These are phyloP conservation scores for Cliona cf. orientalis DNA, from an alignment of 37 sponge, comb jelly and placozoan species.

Conservation along the genomic window DNA sequence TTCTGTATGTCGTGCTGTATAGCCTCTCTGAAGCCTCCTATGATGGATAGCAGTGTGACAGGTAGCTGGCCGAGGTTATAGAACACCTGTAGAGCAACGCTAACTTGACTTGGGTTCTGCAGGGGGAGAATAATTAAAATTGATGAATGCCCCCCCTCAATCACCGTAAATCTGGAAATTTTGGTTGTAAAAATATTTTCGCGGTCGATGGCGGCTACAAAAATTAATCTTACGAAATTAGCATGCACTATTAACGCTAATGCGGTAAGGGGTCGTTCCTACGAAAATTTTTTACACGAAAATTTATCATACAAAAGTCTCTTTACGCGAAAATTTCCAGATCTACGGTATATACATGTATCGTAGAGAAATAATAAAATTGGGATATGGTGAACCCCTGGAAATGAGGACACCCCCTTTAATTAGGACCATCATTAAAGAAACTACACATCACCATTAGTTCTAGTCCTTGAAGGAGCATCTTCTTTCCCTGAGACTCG, in stretches of 20 bases:
- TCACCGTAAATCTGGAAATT: neutral
- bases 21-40: constrained; percentile 46
- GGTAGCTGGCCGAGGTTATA: constrained; percentile 86
- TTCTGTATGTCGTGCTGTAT: constrained; percentile 78
- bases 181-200: neutral
- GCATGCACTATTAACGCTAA: too few relatives aligned
- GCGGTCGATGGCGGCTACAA: neutral
- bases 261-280: too few relatives aligned
- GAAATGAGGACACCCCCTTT: too few relatives aligned
- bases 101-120: constrained; percentile 88
- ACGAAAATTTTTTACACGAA: too few relatives aligned
- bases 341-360: neutral
- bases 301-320: neutral
- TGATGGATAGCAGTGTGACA: constrained; percentile 49
- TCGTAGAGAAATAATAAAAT: neutral
- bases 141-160: too few relatives aligned
- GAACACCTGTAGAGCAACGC: constrained; percentile 95
- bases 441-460: constrained; percentile 71
- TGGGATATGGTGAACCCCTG: neutral
- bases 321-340: neutral
- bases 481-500: constrained; percentile 87
- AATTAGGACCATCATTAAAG: neutral
- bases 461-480: constrained; percentile 93
- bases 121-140: too few relatives aligned
- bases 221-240: too few relatives aligned